These are phyloP conservation scores for Pagrus major DNA, from an alignment of 2,113 vertebrate genomes.

Conservation along the genomic window DNA sequence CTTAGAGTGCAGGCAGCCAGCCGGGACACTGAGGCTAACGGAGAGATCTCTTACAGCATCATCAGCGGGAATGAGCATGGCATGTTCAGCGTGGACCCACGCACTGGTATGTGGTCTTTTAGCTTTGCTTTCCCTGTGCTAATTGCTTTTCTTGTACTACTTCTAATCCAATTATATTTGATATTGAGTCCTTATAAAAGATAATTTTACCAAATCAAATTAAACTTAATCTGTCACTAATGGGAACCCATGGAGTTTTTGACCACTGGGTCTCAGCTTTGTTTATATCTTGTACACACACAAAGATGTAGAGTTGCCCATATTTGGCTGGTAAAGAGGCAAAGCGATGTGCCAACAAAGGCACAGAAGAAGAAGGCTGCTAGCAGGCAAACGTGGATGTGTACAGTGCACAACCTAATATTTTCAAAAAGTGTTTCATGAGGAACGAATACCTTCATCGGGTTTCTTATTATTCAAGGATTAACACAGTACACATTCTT, in stretches of 20 bases:
- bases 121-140: background rate
- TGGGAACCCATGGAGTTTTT: background rate
- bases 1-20: conserved; percentile 94
- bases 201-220: too few species aligned
- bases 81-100: conserved; percentile 92
- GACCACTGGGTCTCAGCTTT: background rate
- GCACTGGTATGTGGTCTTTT: conserved; percentile 85
- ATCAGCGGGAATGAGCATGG: conserved; percentile 95
- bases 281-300: background rate
- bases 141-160: background rate
- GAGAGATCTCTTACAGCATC: conserved; percentile 93
- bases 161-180: background rate
- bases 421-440: too few species aligned
- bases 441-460: too few species aligned
- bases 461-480: too few species aligned
- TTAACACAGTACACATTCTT: too few species aligned
- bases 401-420: background rate
- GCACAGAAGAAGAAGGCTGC: background rate
- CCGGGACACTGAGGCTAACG: conserved; percentile 90
- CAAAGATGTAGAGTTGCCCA: too few species aligned
- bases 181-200: background rate
- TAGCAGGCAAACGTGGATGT: background rate
- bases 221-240: background rate
- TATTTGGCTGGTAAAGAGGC: too few species aligned
- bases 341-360: too few species aligned